Evolutionary conservation across 2,888 invertebrate species (phyloP).

Genomic region (Noctua fimbriata): DNA sequence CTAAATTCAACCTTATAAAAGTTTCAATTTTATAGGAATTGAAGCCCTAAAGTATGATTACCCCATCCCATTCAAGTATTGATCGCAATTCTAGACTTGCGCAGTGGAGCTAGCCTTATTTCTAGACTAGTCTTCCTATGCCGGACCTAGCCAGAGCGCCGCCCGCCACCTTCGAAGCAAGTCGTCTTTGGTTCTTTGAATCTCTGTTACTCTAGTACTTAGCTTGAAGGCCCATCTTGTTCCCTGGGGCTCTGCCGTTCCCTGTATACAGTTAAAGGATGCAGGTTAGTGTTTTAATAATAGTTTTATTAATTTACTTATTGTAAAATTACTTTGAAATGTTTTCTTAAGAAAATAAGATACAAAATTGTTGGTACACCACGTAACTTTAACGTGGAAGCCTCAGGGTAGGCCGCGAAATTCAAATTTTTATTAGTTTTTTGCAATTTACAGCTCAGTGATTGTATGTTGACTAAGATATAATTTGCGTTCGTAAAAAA

Average conservation of each 20-base stretch:
- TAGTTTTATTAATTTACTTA: neutral
- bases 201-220: neutral
- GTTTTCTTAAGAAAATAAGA: too few relatives aligned
- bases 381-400: too few relatives aligned
- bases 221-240: neutral
- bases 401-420: too few relatives aligned
- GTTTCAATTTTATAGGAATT: neutral
- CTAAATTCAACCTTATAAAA: neutral
- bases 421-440: too few relatives aligned
- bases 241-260: neutral
- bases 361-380: too few relatives aligned
- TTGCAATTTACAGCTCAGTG: too few relatives aligned
- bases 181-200: constrained; percentile 14
- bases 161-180: neutral
- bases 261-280: too few relatives aligned
- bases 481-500: too few relatives aligned
- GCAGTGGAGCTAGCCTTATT: constrained; percentile 12
- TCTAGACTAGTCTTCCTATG: constrained; percentile 8
- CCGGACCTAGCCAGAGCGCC: constrained; percentile 7
- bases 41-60: neutral
- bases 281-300: neutral
- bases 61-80: constrained; percentile 7
- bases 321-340: too few relatives aligned
- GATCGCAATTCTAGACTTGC: constrained; percentile 27
- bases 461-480: too few relatives aligned